Evolutionary conservation across 2,797 vertebrate species (phyloP), one percentile per base, ranked within the genome.

Genomic region (Phoebastria nigripes): DNA sequence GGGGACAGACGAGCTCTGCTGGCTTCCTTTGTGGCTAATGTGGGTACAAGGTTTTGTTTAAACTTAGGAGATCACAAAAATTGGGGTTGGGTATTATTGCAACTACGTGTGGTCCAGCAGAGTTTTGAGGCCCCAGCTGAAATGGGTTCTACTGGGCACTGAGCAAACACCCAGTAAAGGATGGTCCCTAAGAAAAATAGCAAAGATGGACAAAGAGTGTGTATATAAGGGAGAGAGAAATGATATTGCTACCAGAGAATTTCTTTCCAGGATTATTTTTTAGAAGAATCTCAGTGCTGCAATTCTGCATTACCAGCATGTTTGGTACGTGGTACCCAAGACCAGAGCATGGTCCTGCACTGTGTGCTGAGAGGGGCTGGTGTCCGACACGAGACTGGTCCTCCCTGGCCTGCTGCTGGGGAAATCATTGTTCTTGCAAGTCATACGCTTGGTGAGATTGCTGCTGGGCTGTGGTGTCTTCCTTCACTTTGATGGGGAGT

Each of bases 281-380:
- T 5, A n/a, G 72, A 12, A 33, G 41, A 55, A 29, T 46, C 44
- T 49, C 52, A 11, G 29, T 18, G 65, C 65, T 70, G 31, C n/a
- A 52, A 6, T 16, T 58, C 33, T 76, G 39, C 8, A 1, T 67
- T 18, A 11, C 20, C 15, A 35, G 31, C 1, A 6, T 12, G 12
- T 12, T 49, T 61, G 62, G 49, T 14, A 4, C 0, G 0, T 37
- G 78, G 37, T 18, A 16, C 25, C 49, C 3, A 2, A 55, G 70
- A 37, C 2, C 4, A 4, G 46, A 55, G 62, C 78, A 9, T 2
- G 3, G 41, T 74, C 37, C 47, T 81, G 42, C 6, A 2, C 28
- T 42, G 51, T 19, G 22, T 37, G 55, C 58, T 54, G 51, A 12
- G 29, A 49, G 19, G 17, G 35, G 21, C 44, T 3, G 0, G n/a